These are phyloP conservation scores for Cheilosia pagana DNA, from an alignment of 2,888 invertebrate species.

Conservation along the genomic window DNA sequence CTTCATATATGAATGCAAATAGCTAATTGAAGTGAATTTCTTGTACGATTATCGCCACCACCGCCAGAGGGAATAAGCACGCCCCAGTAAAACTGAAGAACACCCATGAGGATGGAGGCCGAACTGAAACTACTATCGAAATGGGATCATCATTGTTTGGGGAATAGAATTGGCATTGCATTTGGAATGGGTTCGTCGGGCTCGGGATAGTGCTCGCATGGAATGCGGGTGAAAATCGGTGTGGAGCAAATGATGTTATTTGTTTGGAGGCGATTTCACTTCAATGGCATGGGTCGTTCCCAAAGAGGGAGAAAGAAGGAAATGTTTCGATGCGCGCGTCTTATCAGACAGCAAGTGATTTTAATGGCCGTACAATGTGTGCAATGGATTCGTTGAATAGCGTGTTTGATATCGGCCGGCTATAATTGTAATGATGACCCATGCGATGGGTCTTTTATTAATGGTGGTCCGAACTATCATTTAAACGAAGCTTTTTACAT, in stretches of 20 bases:
- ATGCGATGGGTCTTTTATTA: background rate
- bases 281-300: slow-evolving; percentile 62
- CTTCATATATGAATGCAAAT: slow-evolving; percentile 64
- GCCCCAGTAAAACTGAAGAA: slow-evolving; percentile 35
- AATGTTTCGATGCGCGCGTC: slow-evolving; percentile 12
- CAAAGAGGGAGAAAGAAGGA: background rate
- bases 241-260: slow-evolving; percentile 65
- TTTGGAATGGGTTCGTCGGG: slow-evolving; percentile 3
- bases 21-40: slow-evolving; percentile 71
- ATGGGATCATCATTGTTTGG: slow-evolving; percentile 70
- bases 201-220: slow-evolving; percentile 21
- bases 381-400: background rate
- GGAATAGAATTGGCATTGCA: slow-evolving; percentile 51
- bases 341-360: slow-evolving; percentile 26
- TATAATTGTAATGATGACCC: background rate
- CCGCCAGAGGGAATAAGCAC: slow-evolving; percentile 25
- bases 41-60: slow-evolving; percentile 60
- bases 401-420: background rate
- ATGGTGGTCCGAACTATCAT: slow-evolving; percentile 91
- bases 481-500: too few relatives aligned
- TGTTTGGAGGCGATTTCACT: slow-evolving; percentile 60
- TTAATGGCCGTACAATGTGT: background rate
- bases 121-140: slow-evolving; percentile 56
- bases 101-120: slow-evolving; percentile 70
- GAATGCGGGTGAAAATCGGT: slow-evolving; percentile 50